phyloP scores from a whole-genome alignment of 2,113 vertebrate genomes.

The Apeltes quadracus region DNA sequence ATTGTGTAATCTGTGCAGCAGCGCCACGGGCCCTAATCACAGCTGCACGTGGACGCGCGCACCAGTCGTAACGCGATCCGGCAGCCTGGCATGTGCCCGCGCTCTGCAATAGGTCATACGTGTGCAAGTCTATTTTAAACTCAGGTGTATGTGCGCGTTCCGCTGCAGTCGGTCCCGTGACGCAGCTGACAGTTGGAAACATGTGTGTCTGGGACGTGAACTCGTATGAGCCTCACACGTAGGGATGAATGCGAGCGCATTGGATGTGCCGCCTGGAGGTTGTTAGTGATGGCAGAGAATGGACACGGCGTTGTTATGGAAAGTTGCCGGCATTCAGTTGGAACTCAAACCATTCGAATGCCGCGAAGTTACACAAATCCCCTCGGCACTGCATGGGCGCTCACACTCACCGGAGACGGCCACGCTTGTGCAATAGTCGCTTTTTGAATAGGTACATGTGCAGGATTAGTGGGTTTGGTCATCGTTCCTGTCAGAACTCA shows the following conservation, averaged over 20 bases:
- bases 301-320: slow-evolving; percentile 1
- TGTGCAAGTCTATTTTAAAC: slow-evolving; percentile 57
- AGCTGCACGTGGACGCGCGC: slow-evolving; percentile 37
- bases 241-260: too few relatives aligned
- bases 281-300: slow-evolving; percentile 5
- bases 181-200: slow-evolving; percentile 1
- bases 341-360: slow-evolving; percentile 18
- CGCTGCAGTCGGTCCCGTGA: background rate
- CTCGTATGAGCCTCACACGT: too few relatives aligned
- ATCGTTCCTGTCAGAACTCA: slow-evolving; percentile 56
- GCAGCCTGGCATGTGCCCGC: slow-evolving; percentile 28
- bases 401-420: background rate
- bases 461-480: background rate
- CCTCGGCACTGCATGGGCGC: background rate
- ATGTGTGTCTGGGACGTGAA: too few relatives aligned
- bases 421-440: background rate
- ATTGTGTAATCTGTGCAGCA: slow-evolving; percentile 49
- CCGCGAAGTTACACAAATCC: slow-evolving; percentile 12
- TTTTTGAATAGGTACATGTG: background rate
- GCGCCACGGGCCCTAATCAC: slow-evolving; percentile 52
- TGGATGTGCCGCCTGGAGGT: background rate
- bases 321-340: slow-evolving; percentile 15
- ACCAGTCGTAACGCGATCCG: slow-evolving; percentile 59
- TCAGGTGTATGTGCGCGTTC: slow-evolving; percentile 44
- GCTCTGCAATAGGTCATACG: slow-evolving; percentile 43